Percentiles rank a stretch among this genome's conserved stretches.
Evolutionary conservation across 2,113 vertebrate genomes (phyloP).

Genomic region (Marcusenius ussheri): DNA sequence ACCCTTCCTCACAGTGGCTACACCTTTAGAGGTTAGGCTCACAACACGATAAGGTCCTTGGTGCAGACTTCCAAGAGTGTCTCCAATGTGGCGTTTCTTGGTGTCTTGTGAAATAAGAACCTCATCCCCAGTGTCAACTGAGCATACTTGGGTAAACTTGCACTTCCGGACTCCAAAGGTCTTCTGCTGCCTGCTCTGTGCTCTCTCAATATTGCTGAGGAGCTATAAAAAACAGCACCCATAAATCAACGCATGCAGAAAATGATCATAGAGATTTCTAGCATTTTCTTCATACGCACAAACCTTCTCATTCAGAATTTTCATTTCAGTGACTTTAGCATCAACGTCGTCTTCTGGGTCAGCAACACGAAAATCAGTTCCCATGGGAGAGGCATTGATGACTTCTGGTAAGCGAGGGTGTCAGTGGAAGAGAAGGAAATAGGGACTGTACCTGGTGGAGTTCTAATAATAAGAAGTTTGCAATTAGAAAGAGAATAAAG

Average conservation of each 20-base stretch:
- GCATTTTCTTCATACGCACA: neutral
- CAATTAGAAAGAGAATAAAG: neutral
- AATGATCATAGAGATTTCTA: neutral
- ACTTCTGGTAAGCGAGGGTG: neutral
- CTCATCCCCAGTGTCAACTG: neutral
- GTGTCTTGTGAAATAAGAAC: neutral
- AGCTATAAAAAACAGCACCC: neutral
- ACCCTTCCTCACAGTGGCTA: neutral
- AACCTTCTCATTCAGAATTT: constrained; percentile 1
- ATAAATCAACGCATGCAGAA: neutral
- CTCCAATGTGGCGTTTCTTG: neutral
- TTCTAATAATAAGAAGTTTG: neutral
- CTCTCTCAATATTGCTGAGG: neutral
- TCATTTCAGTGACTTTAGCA: neutral
- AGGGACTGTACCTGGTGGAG: constrained; percentile 3
- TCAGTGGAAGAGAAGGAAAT: constrained; percentile 8
- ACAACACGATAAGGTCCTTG: neutral
- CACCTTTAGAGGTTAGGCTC: neutral
- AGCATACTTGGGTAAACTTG: neutral
- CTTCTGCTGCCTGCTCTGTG: neutral
- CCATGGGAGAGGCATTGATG: constrained; percentile 1
- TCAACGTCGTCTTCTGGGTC: neutral
- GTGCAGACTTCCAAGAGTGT: neutral
- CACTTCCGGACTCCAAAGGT: neutral
- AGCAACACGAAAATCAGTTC: neutral